These are phyloP conservation scores for Sminthurides bifidus DNA, from an alignment of 1,140 invertebrate genomes.

Conservation along the genomic window DNA sequence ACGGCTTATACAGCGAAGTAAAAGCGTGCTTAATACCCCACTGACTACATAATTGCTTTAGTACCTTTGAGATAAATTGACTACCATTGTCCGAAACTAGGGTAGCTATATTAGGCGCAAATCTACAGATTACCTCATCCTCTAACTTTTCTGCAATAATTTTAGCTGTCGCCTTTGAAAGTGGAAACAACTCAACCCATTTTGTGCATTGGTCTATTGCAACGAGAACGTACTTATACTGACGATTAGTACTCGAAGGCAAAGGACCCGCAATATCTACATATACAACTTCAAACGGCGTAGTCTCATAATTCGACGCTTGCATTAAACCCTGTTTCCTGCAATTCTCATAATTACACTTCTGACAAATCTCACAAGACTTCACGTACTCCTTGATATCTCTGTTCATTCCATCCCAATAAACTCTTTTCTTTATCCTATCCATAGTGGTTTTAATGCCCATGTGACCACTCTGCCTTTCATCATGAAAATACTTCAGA, in stretches of 20 bases:
- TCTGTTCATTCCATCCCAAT: conserved; percentile 21
- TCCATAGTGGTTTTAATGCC: not conserved
- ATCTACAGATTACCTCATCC: conserved; percentile 15
- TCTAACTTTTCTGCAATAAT: too few relatives aligned
- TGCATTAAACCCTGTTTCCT: conserved; percentile 5
- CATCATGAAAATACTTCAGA: conserved; percentile 14
- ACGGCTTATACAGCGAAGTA: conserved; percentile 35
- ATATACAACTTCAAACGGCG: conserved; percentile 11
- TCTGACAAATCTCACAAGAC: conserved; percentile 22
- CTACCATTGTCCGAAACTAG: conserved; percentile 7
- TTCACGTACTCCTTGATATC: conserved; percentile 19
- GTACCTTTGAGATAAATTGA: conserved; percentile 9
- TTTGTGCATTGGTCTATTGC: too few relatives aligned
- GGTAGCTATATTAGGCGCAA: conserved; percentile 1
- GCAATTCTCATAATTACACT: not conserved
- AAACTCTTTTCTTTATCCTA: not conserved
- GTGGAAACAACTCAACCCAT: conserved; percentile 18
- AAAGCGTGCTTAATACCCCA: conserved; percentile 23
- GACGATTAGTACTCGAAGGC: not conserved
- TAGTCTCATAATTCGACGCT: not conserved
- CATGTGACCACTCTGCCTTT: conserved; percentile 7
- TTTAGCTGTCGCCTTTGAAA: conserved; percentile 2
- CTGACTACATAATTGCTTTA: conserved; percentile 6
- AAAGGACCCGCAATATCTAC: conserved; percentile 27
- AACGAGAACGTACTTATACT: not conserved